A percentile compares a stretch with the other conserved stretches of the same genome.
Conservation (phyloP, 2,797 vertebrate genomes). For the Delichon dasypus region DNA sequence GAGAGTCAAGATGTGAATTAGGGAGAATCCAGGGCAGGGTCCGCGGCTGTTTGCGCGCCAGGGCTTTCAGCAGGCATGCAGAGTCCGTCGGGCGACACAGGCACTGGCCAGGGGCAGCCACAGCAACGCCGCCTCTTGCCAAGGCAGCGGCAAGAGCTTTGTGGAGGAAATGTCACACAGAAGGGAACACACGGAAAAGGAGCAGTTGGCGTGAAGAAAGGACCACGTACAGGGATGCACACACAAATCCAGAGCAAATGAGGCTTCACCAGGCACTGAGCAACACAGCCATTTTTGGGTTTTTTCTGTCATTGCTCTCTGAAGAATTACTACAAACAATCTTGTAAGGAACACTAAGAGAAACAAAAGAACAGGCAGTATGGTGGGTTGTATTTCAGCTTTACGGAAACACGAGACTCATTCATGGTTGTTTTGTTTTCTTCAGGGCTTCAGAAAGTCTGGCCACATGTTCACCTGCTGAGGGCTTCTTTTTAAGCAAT, state of each 20-base stretch:
- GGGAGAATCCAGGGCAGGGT: neutral
- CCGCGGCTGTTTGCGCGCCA: neutral
- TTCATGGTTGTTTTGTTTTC: neutral
- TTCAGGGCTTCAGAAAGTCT: conserved; percentile 33
- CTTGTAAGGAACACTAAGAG: neutral
- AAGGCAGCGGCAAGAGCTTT: neutral
- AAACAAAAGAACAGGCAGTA: neutral
- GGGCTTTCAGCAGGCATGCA: neutral
- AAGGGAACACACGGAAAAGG: neutral
- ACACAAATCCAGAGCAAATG: neutral
- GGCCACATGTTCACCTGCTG: neutral
- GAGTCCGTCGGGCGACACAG: accelerated
- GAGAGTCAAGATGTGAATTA: neutral
- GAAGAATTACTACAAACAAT: neutral
- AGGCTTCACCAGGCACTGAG: neutral
- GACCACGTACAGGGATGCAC: neutral
- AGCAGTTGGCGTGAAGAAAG: neutral
- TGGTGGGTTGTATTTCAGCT: neutral
- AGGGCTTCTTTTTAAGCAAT: neutral
- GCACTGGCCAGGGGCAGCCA: neutral
- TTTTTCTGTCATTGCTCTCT: neutral
- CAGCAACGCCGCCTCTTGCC: neutral
- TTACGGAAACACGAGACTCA: neutral
- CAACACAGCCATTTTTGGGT: neutral
- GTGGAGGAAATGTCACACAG: accelerated